phyloP scores from a whole-genome alignment of 1,140 invertebrate genomes.

The Sitophilus oryzae region DNA sequence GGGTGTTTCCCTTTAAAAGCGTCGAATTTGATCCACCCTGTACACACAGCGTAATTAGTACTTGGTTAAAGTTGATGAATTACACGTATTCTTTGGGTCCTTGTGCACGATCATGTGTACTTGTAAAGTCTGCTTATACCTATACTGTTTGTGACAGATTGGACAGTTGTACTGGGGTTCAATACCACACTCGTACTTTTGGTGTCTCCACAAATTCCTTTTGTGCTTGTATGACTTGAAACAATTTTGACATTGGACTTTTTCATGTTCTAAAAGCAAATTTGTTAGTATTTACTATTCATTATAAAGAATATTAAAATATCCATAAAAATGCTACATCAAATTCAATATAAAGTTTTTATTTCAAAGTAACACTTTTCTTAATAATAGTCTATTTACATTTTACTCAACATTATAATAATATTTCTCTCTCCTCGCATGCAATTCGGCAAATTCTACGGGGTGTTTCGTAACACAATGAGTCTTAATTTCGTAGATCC shows the following conservation, averaged over 20 bases:
- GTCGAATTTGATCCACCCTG: too few species aligned
- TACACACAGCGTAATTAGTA: too few species aligned
- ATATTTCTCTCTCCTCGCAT: background rate
- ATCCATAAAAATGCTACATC: too few species aligned
- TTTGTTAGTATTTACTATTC: too few species aligned
- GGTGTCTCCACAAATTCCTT: slow-evolving; percentile 27
- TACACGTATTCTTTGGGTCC: too few species aligned
- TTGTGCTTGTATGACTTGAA: slow-evolving; percentile 29
- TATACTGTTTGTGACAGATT: slow-evolving; percentile 14
- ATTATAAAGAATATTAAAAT: too few species aligned
- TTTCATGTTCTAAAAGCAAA: background rate
- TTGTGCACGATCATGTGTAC: background rate
- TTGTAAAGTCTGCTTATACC: slow-evolving; percentile 46
- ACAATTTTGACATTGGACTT: slow-evolving; percentile 7
- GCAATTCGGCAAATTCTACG: background rate
- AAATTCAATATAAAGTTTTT: too few species aligned
- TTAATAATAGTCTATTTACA: background rate
- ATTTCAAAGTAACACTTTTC: slow-evolving; percentile 10
- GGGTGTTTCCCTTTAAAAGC: too few species aligned
- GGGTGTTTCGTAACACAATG: too few species aligned
- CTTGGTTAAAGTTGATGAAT: too few species aligned
- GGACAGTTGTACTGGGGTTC: background rate
- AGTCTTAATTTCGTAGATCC: too few species aligned
- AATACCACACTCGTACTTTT: slow-evolving; percentile 23
- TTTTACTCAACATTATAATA: background rate